Base-by-base conservation (phyloP, 2,113 vertebrate genomes). In the Calonectris borealis region DNA sequence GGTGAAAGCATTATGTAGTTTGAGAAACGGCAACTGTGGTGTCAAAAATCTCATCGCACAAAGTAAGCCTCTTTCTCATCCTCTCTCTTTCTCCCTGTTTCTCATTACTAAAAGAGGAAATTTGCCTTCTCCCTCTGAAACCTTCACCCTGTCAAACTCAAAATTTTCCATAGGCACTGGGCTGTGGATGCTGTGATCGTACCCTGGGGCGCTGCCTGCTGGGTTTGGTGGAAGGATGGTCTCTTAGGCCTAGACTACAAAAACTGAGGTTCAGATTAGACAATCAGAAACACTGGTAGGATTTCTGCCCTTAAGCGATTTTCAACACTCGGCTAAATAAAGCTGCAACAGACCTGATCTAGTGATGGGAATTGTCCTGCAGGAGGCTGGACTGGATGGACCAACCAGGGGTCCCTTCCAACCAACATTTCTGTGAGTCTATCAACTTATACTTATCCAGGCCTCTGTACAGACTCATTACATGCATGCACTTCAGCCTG, bases 61-160 rank as follows among this genome's bases (percentile, higher is more conserved):
- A 88, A 81, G 40, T 71, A 92, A 75, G 21, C 5, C 16, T 76
- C 57, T 91, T 77, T 81, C 21, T 69, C 12, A 44, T 70, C 27
- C 71, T 86, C 40, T 76, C 40, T 64, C 7, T 44, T 92, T 78
- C 64, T 87, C 51, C 72, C 88, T 73, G 60, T 81, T 94, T 93
- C 55, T 90, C 76, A 92, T 95, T 92, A 86, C 9, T 70, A 60
- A 68, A 60, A 68, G 48, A 96, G 91, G 89, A 97, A 97, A 96
- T 87, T 86, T 93, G 17, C 38, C 52, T 87, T 10, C 34, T 94
- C 73, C 73, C 65, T 84, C 32, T 82, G 93, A 81, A 93, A 77
- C 34, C 70, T 27, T 71, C 76, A 86, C 72, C 21, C 60, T 96
- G 86, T 92, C 88, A 95, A 96, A 91, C 15, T 15, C 62, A 84